Percentiles rank a stretch among this genome's conserved stretches.
Conservation (phyloP, 2,888 invertebrate species). For the Operophtera brumata region DNA sequence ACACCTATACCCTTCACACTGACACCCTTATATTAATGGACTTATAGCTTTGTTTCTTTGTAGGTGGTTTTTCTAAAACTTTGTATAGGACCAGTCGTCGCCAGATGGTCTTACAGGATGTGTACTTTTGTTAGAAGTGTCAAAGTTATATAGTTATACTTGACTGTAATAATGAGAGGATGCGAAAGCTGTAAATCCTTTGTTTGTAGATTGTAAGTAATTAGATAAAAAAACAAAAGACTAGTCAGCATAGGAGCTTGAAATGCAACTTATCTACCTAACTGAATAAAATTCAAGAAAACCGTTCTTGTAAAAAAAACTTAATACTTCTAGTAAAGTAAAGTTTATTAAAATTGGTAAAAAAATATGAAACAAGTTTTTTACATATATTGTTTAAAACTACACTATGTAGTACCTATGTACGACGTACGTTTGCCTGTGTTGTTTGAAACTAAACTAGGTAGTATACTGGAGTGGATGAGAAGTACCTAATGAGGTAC, state of each 20-base stretch:
- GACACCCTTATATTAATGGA: conserved; percentile 14
- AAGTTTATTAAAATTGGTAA: no score
- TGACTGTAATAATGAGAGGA: conserved; percentile 44
- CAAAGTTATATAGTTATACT: conserved; percentile 54
- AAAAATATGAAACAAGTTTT: no score
- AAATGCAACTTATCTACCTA: neutral
- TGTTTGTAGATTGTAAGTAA: conserved; percentile 48
- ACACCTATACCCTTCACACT: conserved; percentile 26
- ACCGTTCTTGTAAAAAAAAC: no score
- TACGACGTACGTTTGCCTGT: no score
- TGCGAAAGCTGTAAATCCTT: conserved; percentile 43
- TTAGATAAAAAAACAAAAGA: conserved; percentile 29
- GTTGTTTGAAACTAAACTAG: no score
- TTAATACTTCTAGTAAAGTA: no score
- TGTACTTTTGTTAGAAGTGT: conserved; percentile 52
- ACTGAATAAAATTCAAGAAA: neutral
- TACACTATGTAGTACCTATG: no score
- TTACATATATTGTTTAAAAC: no score
- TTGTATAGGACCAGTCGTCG: conserved; percentile 35
- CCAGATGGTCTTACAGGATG: conserved; percentile 61
- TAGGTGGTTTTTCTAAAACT: conserved; percentile 9
- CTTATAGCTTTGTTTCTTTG: conserved; percentile 9
- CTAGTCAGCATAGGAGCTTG: conserved; percentile 11
- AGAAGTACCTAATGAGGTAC: no score
- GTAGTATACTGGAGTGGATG: no score